These are phyloP conservation scores for Lycaon pictus DNA, from an alignment of 2,113 vertebrate species.

Conservation along the genomic window DNA sequence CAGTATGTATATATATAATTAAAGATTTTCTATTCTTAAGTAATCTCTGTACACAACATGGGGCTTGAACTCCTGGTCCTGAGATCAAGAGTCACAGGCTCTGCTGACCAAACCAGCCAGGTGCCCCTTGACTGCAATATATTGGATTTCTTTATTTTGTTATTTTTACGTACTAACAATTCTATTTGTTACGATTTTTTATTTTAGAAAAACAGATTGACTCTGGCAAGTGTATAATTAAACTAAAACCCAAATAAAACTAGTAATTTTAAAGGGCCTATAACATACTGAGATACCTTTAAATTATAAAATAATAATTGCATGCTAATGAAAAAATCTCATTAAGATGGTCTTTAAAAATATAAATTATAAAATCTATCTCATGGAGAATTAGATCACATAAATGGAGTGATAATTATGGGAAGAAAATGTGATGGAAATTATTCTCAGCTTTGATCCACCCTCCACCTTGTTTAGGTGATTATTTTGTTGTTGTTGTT, in stretches of 20 bases:
- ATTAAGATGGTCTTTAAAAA: slow-evolving; percentile 12
- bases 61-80: background rate
- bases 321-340: slow-evolving; percentile 18
- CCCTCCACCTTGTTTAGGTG: background rate
- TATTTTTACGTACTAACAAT: background rate
- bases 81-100: background rate
- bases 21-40: background rate
- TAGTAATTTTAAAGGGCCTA: background rate
- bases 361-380: background rate
- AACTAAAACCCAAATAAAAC: background rate
- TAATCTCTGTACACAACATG: background rate
- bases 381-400: slow-evolving; percentile 12
- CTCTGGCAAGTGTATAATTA: slow-evolving; percentile 4
- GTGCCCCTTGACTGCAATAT: background rate
- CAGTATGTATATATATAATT: background rate
- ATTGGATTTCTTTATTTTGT: background rate
- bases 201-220: slow-evolving; percentile 23
- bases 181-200: background rate
- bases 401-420: background rate
- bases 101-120: background rate
- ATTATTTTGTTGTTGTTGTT: background rate
- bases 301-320: background rate
- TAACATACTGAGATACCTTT: background rate
- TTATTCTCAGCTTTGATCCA: background rate
- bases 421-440: background rate